Percentiles rank a stretch among this genome's conserved stretches.
phyloP scores from a whole-genome alignment of 2,113 vertebrate species.

The Mohoua ochrocephala region DNA sequence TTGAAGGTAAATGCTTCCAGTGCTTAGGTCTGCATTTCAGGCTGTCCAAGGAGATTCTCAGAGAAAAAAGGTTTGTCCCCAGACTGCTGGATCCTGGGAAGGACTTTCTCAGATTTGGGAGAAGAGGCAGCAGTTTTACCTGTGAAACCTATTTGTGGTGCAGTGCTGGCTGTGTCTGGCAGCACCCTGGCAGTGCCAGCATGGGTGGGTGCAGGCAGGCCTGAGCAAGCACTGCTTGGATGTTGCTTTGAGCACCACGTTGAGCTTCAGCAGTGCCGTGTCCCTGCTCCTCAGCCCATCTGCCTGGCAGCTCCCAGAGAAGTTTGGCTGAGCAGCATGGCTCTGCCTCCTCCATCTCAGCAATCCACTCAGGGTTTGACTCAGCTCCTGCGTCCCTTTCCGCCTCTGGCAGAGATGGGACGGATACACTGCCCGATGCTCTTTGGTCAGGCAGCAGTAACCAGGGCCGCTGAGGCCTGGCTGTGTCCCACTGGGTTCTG shows the following conservation, averaged over 20 bases:
- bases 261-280: not conserved
- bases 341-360: not conserved
- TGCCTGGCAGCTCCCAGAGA: not conserved
- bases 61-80: not conserved
- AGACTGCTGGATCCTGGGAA: not conserved
- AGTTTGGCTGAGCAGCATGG: not conserved
- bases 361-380: not conserved
- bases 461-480: not conserved
- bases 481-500: not conserved
- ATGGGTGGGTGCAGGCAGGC: not conserved
- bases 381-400: not conserved
- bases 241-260: accelerated
- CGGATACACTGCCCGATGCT: accelerated
- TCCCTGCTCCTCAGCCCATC: not conserved
- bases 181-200: not conserved
- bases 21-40: not conserved
- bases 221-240: accelerated
- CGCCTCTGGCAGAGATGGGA: accelerated
- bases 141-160: not conserved
- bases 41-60: not conserved
- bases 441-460: not conserved
- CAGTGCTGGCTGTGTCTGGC: not conserved
- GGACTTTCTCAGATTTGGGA: not conserved
- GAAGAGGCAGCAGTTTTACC: not conserved
- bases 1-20: not conserved